Conservation (phyloP, 2,113 vertebrate species). For the Neolamprologus toae region DNA sequence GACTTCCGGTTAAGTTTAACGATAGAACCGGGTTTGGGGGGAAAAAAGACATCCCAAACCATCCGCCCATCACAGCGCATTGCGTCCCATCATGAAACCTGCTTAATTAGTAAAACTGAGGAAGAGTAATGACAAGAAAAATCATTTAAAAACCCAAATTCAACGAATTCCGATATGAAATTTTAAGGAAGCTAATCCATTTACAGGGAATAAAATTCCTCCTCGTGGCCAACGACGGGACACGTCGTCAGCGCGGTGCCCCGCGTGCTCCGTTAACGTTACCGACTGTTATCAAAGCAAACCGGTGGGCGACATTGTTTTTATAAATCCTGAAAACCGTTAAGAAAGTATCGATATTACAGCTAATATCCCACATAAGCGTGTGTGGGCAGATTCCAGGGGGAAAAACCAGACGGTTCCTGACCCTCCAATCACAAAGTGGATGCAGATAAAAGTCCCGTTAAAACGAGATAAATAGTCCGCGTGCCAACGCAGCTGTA, state of each 20-base stretch:
- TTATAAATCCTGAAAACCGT: not conserved
- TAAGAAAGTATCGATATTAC: not conserved
- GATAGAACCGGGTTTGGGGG: not conserved
- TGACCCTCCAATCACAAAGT: not conserved
- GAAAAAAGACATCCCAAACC: not conserved
- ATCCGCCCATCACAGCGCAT: not conserved
- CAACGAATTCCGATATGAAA: not conserved
- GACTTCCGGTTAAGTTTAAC: not conserved
- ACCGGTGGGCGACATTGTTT: not conserved
- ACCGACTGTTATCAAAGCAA: not conserved
- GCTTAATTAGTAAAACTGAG: not conserved
- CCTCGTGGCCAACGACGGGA: slow-evolving; percentile 8
- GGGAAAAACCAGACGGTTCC: accelerated
- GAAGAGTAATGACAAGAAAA: not conserved
- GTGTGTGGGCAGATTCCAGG: not conserved
- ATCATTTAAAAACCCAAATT: not conserved
- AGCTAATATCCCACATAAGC: not conserved
- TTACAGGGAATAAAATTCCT: not conserved
- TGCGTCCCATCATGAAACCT: not conserved
- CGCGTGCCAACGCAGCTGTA: not conserved
- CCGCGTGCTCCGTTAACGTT: not conserved
- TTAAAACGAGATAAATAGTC: not conserved
- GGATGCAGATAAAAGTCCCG: not conserved
- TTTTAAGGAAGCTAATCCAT: not conserved
- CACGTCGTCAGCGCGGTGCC: not conserved